Evolutionary conservation across 2,888 invertebrate genomes (phyloP).

Genomic region (Caenorhabditis becei): DNA sequence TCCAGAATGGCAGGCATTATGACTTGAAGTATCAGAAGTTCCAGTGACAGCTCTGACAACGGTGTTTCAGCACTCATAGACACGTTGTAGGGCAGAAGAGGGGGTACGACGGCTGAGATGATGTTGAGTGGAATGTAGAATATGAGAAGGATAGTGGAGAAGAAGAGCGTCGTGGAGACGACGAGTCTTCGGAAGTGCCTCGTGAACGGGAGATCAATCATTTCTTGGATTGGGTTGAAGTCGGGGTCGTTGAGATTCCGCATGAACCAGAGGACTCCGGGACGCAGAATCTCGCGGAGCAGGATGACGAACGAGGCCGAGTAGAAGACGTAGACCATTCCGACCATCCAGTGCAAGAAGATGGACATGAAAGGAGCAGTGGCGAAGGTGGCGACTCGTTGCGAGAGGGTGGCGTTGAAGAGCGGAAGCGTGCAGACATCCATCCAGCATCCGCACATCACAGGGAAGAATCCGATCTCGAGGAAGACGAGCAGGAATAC

Average conservation of each 20-base stretch:
- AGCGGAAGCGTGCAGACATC: conserved; percentile 92
- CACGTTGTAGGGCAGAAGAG: conserved; percentile 95
- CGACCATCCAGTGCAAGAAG: conserved; percentile 98
- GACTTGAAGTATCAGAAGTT: conserved; percentile 89
- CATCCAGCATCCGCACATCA: conserved; percentile 99
- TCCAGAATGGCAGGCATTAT: conserved; percentile 96
- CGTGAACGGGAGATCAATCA: conserved; percentile 96
- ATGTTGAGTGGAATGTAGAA: conserved; percentile 94
- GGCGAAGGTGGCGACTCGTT: conserved; percentile 90
- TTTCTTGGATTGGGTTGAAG: conserved; percentile 98
- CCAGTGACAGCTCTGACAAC: conserved; percentile 94
- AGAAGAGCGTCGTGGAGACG: conserved; percentile 91
- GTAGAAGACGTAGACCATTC: conserved; percentile 99
- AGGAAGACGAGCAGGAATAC: conserved; percentile 94
- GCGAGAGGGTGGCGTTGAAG: conserved; percentile 86
- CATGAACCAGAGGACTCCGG: conserved; percentile 98
- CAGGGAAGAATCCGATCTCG: conserved; percentile 96
- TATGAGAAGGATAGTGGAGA: conserved; percentile 95
- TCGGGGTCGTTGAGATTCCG: conserved; percentile 98
- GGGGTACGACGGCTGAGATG: conserved; percentile 88
- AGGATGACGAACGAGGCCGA: conserved; percentile 96
- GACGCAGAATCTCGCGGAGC: conserved; percentile 90
- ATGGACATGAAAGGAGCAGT: conserved; percentile 96
- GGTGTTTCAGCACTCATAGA: conserved; percentile 85
- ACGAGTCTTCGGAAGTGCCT: conserved; percentile 92